Evolutionary conservation across 2,888 invertebrate genomes (phyloP), one percentile per base, ranked within the genome.

Genomic region (Entomobrya proxima): DNA sequence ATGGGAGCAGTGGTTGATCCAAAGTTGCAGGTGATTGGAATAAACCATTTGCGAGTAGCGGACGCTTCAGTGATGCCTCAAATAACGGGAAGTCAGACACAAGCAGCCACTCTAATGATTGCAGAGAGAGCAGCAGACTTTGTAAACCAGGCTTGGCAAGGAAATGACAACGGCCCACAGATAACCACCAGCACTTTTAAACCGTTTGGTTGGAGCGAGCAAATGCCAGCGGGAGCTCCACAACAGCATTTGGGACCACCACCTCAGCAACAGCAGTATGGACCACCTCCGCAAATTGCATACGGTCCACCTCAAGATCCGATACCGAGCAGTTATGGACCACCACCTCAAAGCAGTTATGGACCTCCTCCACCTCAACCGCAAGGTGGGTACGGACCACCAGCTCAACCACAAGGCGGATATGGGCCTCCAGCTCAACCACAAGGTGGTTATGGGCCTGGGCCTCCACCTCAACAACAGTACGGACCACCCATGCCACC

Each of bases 1-100:
- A 87, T 89, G 69, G 88, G 89, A 3, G 89, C 91, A 5, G 91
- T 91, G 9, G 91, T 91, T 0, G 91, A 91, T 85, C 90, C 90
- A 15, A 87, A 91, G 61, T 91, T 92, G 89, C 82, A 79, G 40
- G 87, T 88, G 6, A 76, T 77, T 47, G 87, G 87, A 30, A 85
- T 87, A 6, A 76, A 67, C 5, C 52, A 55, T 27, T 50, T 87
- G 47, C 37, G 87, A 13, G 80, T 87, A 0, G 83, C 78, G 13
- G 87, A 87, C 35, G 75, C 87, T n/a, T 77, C 77, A 0, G 77
- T 87, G 2, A 85, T 87, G 85, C 87, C 87, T 2, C 76, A 75
- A 7, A 85, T 87, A 44, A 32, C 37, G 3, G 83, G 67, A 35
- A 82, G 83, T 67, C 85, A 78, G 13, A 83, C 83, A 0, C 55